Evolutionary conservation across 2,888 invertebrate species (phyloP).

Genomic region (Tenthredo livida): DNA sequence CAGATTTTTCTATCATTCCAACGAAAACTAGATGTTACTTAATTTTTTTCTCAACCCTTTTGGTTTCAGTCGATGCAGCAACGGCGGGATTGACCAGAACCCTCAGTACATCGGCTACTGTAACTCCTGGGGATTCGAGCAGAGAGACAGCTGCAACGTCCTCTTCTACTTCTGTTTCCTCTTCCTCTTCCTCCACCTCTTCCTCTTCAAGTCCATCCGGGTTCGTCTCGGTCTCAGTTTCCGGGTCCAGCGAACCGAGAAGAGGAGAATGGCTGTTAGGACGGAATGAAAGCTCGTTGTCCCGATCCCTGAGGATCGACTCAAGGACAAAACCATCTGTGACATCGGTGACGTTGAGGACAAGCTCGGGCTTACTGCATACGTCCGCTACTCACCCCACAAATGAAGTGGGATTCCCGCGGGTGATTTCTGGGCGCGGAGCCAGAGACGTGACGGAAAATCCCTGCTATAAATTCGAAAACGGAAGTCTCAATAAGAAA

Average conservation of each 20-base stretch:
- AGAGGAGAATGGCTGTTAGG: background rate
- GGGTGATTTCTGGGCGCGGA: constrained; percentile 61
- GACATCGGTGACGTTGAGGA: background rate
- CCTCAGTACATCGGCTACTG: background rate
- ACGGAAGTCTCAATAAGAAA: constrained; percentile 81
- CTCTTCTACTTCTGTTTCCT: background rate
- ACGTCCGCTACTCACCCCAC: constrained; percentile 24
- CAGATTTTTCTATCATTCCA: too few relatives aligned
- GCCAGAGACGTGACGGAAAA: constrained; percentile 68
- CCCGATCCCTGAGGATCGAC: constrained; percentile 8
- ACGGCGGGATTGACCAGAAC: constrained; percentile 37
- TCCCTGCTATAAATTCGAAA: constrained; percentile 81
- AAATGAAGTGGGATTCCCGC: constrained; percentile 56
- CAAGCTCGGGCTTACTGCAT: background rate
- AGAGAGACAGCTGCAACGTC: background rate
- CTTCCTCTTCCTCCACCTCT: background rate
- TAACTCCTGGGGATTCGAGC: background rate
- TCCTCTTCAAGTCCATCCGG: background rate
- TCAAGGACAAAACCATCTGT: background rate
- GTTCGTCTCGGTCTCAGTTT: constrained; percentile 17
- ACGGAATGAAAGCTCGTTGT: constrained; percentile 12
- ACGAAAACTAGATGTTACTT: background rate
- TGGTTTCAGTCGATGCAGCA: constrained; percentile 29
- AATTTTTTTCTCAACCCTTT: background rate
- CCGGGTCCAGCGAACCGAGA: background rate